Base-by-base conservation (phyloP, 2,113 vertebrate genomes). In the Cathartes aura region DNA sequence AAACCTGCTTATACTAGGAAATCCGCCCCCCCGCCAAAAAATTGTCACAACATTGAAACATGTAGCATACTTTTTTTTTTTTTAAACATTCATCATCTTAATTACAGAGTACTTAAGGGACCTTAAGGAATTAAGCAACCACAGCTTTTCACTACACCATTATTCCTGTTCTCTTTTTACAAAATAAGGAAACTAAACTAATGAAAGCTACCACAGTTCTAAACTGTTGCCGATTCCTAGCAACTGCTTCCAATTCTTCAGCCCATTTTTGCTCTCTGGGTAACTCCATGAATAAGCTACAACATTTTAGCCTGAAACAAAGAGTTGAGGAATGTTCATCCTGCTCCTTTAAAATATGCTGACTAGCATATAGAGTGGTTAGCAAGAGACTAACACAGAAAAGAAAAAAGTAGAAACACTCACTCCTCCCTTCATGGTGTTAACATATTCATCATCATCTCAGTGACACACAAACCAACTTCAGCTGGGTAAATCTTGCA, bases 31-130 rank as follows among this genome's bases (percentile, higher is more conserved):
- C 38, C 38, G 8, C 38, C 38, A 38, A 74, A 36, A 72, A 40
- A 12, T 6, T 9, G 18, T 22, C 4, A 50, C 0, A 0, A 40
- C 10, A 20, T 26, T 70, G 53, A 53, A n/a, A n/a, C n/a, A n/a
- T n/a, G n/a, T n/a, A n/a, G 29, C 12, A 48, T 20, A 38, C 2
- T 47, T 34, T 5, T 12, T 15, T 12, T 15, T 70, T 24, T 47
- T 32, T 3, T 2, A 66, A 52, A 13, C 1, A 1, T 5, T 80
- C 24, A 68, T 78, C 30, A 71, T 15, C 4, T 43, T 81, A 79
- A 73, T 45, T 88, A 64, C 16, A 24, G 43, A 34, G 7, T 29
- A n/a, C 8, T 84, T 82, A n/a, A 50, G 8, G 16, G 12, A 84
- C 5, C 7, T 67, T 58, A 75, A 50, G 15, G 27, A 88, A 76